Percentiles rank a stretch among this genome's conserved stretches.
Conservation (phyloP, 2,888 invertebrate species). For the Diadromus collaris region DNA sequence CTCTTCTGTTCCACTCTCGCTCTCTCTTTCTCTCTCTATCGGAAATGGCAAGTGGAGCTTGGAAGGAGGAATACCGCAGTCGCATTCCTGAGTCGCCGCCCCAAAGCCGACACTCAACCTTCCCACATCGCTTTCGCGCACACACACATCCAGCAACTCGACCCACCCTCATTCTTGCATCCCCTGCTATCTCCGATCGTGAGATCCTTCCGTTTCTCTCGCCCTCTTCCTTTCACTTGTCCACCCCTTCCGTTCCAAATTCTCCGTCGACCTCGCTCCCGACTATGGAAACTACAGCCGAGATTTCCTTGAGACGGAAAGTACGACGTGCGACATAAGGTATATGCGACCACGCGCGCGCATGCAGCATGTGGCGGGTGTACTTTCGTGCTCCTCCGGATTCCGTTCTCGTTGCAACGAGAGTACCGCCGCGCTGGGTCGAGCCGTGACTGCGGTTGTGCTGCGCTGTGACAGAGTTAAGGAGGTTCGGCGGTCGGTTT, state of each 20-base stretch:
- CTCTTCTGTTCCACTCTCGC: constrained; percentile 22
- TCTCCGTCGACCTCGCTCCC: background rate
- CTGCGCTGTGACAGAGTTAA: background rate
- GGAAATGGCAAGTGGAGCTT: constrained; percentile 49
- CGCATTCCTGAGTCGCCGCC: constrained; percentile 56
- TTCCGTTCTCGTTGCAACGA: constrained; percentile 2
- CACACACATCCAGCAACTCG: constrained; percentile 1
- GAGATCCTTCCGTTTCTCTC: constrained; percentile 22
- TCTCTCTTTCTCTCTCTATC: constrained; percentile 9
- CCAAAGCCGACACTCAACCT: constrained; percentile 40
- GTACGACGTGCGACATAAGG: constrained; percentile 31
- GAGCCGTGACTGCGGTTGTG: constrained; percentile 8
- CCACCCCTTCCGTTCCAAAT: constrained; percentile 15
- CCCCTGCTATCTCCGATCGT: constrained; percentile 15
- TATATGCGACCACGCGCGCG: constrained; percentile 9
- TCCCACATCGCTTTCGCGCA: constrained; percentile 25
- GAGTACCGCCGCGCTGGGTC: background rate
- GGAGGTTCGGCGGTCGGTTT: too few relatives aligned
- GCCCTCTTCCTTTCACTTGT: background rate
- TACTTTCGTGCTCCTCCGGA: constrained; percentile 22
- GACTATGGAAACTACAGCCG: constrained; percentile 12
- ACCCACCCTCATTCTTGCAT: constrained; percentile 27
- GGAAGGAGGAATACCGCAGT: constrained; percentile 61
- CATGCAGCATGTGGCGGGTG: constrained; percentile 1
- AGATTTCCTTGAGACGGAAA: constrained; percentile 34